These are phyloP conservation scores for Erannis defoliaria DNA, from an alignment of 2,888 invertebrate species.

Conservation along the genomic window DNA sequence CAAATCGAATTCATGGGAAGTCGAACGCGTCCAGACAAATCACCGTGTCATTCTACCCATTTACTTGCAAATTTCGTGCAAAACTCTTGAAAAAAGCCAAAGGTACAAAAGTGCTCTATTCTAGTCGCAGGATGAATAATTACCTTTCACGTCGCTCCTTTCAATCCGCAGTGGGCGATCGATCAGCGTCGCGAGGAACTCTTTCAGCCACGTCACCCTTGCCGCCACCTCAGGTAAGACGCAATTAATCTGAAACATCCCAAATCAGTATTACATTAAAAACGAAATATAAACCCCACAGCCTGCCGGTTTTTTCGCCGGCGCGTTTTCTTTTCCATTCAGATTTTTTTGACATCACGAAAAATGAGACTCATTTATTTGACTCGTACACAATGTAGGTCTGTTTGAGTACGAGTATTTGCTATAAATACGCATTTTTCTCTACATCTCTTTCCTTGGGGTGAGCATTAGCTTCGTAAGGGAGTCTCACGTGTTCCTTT, in stretches of 20 bases:
- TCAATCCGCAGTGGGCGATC: constrained; percentile 83
- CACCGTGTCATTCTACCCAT: constrained; percentile 81
- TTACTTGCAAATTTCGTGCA: constrained; percentile 86
- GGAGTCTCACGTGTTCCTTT: constrained; percentile 83
- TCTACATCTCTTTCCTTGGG: constrained; percentile 85
- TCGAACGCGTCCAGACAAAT: constrained; percentile 77
- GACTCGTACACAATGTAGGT: constrained; percentile 87
- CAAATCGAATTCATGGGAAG: constrained; percentile 76
- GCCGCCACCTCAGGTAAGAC: constrained; percentile 81
- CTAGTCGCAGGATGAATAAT: constrained; percentile 87
- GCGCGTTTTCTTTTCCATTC: constrained; percentile 85
- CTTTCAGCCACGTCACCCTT: constrained; percentile 84
- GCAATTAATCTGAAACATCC: constrained; percentile 87
- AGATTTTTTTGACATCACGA: constrained; percentile 87
- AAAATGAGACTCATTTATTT: constrained; percentile 87
- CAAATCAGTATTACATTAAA: constrained; percentile 86
- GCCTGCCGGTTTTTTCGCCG: constrained; percentile 81
- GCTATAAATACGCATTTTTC: constrained; percentile 87
- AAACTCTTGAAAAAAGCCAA: constrained; percentile 81
- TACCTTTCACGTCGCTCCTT: constrained; percentile 85
- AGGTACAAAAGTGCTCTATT: constrained; percentile 86
- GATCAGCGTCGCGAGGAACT: constrained; percentile 84
- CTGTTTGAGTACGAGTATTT: constrained; percentile 88
- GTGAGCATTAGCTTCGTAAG: constrained; percentile 83
- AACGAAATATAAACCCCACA: constrained; percentile 81